phyloP scores from a whole-genome alignment of 1,140 invertebrate genomes.

The Babylonia areolata region DNA sequence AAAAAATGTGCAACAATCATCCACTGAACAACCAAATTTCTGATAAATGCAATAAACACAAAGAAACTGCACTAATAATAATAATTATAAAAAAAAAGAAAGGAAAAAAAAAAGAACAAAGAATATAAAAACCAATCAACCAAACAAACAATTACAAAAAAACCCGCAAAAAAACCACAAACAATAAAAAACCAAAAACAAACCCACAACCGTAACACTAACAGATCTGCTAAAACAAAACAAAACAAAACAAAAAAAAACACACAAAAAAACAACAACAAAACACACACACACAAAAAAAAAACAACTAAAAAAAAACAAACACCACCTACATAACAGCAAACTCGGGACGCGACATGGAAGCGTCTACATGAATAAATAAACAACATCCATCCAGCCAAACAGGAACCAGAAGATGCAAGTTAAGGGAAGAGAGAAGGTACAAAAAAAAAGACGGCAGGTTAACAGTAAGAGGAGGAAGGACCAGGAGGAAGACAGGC shows the following conservation, averaged over 20 bases:
- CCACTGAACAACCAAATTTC: background rate
- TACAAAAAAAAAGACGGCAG: background rate
- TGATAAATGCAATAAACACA: background rate
- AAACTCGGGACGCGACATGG: too few relatives aligned
- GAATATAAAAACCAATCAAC: background rate
- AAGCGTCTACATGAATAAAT: too few relatives aligned
- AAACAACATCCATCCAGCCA: background rate
- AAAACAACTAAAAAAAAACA: background rate
- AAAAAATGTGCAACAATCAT: background rate
- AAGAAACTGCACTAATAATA: background rate
- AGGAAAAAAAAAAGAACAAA: background rate
- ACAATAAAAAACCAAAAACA: background rate
- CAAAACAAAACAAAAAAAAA: background rate
- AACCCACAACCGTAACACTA: background rate
- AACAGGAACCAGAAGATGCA: background rate
- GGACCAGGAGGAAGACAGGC: too few relatives aligned
- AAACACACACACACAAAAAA: background rate
- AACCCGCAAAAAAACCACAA: conserved; percentile 17
- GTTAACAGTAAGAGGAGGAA: background rate
- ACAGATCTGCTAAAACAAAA: background rate
- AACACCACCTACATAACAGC: too few relatives aligned
- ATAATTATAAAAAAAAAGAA: too few relatives aligned
- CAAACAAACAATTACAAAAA: background rate
- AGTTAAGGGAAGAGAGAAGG: background rate
- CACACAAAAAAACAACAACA: background rate